phyloP scores from a whole-genome alignment of 2,797 vertebrate species.

The Florisuga fusca region DNA sequence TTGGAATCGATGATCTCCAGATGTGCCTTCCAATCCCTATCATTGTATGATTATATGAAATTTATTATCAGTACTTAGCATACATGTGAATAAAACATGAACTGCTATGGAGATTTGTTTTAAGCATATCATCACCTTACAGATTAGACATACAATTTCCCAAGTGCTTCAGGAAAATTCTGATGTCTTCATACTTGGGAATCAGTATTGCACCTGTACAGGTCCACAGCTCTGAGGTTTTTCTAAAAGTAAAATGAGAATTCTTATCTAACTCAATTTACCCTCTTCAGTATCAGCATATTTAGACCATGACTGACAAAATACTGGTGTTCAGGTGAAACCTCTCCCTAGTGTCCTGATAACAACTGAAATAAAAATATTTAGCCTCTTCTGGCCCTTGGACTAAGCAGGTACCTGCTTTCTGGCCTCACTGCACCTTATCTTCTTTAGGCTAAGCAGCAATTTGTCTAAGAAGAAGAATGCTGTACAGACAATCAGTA shows the following conservation, averaged over 20 bases:
- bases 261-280: not conserved
- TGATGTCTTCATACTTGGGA: not conserved
- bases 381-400: not conserved
- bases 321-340: not conserved
- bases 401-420: not conserved
- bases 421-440: not conserved
- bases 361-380: not conserved
- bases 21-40: too few species aligned
- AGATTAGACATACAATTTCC: not conserved
- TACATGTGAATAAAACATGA: not conserved
- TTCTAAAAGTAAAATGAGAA: not conserved
- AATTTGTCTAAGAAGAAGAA: not conserved
- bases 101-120: not conserved
- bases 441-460: not conserved
- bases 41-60: too few species aligned
- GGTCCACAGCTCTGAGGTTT: not conserved
- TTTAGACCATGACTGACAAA: not conserved
- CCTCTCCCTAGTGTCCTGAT: fast-evolving
- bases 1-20: too few species aligned
- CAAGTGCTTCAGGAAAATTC: not conserved
- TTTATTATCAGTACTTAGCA: not conserved
- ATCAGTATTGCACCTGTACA: not conserved
- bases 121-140: not conserved
- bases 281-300: not conserved
- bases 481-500: not conserved